Base-by-base conservation (phyloP, 2,888 invertebrate species). In the Caenorhabditis afra region DNA sequence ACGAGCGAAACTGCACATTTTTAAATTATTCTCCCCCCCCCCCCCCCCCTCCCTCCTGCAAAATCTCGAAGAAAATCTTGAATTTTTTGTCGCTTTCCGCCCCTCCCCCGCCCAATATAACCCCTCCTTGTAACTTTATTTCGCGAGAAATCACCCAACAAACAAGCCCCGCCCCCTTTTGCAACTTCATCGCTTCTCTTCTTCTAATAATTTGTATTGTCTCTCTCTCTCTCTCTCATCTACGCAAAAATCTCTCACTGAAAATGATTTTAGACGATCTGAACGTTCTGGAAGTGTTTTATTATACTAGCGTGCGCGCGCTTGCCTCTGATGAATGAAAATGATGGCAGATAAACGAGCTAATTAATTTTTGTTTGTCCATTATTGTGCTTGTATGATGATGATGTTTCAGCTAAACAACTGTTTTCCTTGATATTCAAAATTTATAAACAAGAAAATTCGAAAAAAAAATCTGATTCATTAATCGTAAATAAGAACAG, bases 231-330 rank as follows among this genome's bases (percentile, higher is more conserved):
- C 44, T 57, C 50, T 49, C 39, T 29, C 45, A 14, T 65, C 74
- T 65, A 62, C 62, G 49, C 62, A 58, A n/a, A 64, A 65, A 18
- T 41, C 52, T 65, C 64, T 50, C 10, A 16, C 35, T 41, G 1
- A 44, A 10, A 14, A 29, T 29, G 29, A n/a, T n/a, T n/a, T n/a
- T n/a, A n/a, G n/a, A n/a, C 44, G 18, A 41, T 49, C 14, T 14
- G 8, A 20, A 29, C 14, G 67, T 58, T 58, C 50, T 52, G 58
- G 52, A 59, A 58, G 39, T 50, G 22, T 67, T 23, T 49, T 49
- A 55, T 57, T 58, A 20, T 55, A 53, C 53, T 52, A 7, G 8
- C 23, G 35, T 23, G 37, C 50, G 20, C 44, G 23, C 39, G 8
- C 14, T 55, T 22, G 22, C 16, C 22, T 29, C 29, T 29, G 29